Evolutionary conservation across 1,140 invertebrate species (phyloP).

Genomic region (Conus betulinus): DNA sequence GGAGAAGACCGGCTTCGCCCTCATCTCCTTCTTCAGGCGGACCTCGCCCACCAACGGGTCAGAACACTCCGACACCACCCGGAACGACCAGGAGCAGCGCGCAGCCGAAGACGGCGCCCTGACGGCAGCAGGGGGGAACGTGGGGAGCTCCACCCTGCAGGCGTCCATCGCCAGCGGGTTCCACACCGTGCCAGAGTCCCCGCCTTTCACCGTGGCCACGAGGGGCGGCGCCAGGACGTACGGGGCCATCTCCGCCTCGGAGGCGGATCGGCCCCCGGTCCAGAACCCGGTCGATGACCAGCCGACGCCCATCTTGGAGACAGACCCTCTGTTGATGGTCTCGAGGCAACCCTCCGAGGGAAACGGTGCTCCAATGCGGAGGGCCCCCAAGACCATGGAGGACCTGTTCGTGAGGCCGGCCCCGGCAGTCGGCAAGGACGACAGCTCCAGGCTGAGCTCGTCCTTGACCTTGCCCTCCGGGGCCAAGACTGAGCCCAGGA

Average conservation of each 20-base stretch:
- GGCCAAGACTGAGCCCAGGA: background rate
- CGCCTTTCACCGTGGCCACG: too few relatives aligned
- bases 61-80: background rate
- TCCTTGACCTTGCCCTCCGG: background rate
- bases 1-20: slow-evolving; percentile 77
- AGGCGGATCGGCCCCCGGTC: too few relatives aligned
- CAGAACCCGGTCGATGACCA: too few relatives aligned
- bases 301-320: too few relatives aligned
- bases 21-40: slow-evolving; percentile 22
- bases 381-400: background rate
- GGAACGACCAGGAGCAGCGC: background rate
- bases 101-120: background rate
- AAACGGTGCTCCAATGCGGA: too few relatives aligned
- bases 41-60: background rate
- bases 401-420: background rate
- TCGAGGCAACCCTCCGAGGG: too few relatives aligned
- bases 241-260: too few relatives aligned
- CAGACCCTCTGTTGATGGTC: too few relatives aligned
- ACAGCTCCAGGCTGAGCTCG: background rate
- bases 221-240: too few relatives aligned
- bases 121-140: background rate
- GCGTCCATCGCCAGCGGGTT: background rate
- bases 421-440: too few relatives aligned
- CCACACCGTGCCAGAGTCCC: background rate
- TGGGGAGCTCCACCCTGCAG: background rate